Conservation (phyloP, 2,797 vertebrate genomes). For the Enteromius viviparus region DNA sequence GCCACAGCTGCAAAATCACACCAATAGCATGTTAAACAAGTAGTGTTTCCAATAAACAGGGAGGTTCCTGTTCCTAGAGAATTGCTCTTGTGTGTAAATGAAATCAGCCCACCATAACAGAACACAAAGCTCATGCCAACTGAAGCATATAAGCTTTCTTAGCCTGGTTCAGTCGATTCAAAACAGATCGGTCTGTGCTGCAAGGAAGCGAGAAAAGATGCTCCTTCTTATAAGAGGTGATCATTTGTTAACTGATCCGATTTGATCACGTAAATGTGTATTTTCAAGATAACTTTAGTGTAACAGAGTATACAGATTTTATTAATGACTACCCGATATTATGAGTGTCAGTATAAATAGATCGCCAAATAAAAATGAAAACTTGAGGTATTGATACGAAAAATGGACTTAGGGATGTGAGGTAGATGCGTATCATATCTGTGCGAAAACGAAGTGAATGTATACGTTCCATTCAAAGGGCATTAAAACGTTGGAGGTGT, state of each 20-base stretch:
- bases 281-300: background rate
- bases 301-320: background rate
- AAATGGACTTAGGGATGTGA: no score
- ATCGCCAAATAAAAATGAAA: no score
- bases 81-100: constrained; percentile 2
- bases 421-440: no score
- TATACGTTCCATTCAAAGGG: no score
- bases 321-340: no score
- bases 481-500: background rate
- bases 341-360: no score
- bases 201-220: background rate
- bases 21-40: constrained; percentile 10
- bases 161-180: constrained; percentile 2
- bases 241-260: background rate
- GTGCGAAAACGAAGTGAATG: no score
- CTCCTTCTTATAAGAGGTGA: background rate
- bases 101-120: background rate
- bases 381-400: no score
- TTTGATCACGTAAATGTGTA: background rate
- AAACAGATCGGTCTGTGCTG: background rate
- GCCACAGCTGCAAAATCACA: background rate
- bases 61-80: constrained; percentile 3
- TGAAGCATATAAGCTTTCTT: constrained; percentile 11
- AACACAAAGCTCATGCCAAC: constrained; percentile 7
- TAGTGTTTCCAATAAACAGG: constrained; percentile 4